Conservation (phyloP, 2,113 vertebrate genomes). For the Spheniscus mendiculus region DNA sequence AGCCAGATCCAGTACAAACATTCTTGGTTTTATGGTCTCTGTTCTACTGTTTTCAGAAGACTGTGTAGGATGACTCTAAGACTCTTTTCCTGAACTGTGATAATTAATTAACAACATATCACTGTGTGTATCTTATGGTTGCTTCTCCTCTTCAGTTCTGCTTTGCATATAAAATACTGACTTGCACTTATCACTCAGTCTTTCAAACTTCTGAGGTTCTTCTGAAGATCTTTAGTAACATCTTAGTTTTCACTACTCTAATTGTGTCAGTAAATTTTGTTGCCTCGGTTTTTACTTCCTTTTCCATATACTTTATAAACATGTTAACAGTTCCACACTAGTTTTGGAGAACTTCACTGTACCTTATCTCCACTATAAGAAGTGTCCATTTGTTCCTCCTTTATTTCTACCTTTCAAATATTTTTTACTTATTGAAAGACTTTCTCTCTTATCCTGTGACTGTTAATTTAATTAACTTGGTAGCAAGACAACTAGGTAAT, state of each 20-base stretch:
- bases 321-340: not conserved
- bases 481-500: not conserved
- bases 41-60: not conserved
- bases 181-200: not conserved
- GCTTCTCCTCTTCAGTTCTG: not conserved
- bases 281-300: not conserved
- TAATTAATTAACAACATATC: not conserved
- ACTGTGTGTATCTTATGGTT: not conserved
- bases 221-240: not conserved
- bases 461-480: not conserved
- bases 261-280: not conserved
- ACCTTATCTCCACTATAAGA: not conserved
- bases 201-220: not conserved
- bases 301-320: not conserved
- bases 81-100: not conserved
- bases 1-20: not conserved
- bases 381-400: fast-evolving
- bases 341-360: not conserved
- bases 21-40: not conserved
- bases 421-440: not conserved
- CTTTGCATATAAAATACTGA: not conserved
- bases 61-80: not conserved
- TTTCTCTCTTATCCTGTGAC: not conserved
- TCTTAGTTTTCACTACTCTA: not conserved
- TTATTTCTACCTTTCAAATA: not conserved